These are phyloP conservation scores for Alsophila aescularia DNA, from an alignment of 2,888 invertebrate genomes.

Conservation along the genomic window DNA sequence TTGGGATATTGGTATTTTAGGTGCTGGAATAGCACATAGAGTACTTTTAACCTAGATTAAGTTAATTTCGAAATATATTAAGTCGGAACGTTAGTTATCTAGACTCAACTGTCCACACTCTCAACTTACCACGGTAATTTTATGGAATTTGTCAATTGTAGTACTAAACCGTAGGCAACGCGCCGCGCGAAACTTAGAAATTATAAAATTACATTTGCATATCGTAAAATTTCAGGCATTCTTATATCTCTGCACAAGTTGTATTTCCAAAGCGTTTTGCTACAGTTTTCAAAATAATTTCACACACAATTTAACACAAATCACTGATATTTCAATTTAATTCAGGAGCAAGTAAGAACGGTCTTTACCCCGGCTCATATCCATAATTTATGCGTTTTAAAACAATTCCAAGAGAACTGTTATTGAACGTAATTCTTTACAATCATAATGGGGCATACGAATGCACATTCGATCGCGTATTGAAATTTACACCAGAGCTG, in stretches of 20 bases:
- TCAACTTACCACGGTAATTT: no score
- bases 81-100: no score
- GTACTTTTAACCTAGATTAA: no score
- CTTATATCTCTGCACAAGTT: background rate
- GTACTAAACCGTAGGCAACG: no score
- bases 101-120: no score
- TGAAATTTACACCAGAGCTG: constrained; percentile 77
- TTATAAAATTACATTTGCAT: no score
- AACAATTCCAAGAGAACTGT: constrained; percentile 58
- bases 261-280: constrained; percentile 34
- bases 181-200: no score
- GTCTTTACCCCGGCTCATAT: constrained; percentile 61
- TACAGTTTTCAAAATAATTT: constrained; percentile 55
- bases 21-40: no score
- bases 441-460: constrained; percentile 58
- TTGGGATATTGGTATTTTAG: no score
- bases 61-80: no score
- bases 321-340: constrained; percentile 58
- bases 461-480: constrained; percentile 71
- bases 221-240: no score
- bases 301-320: constrained; percentile 69
- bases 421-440: constrained; percentile 59
- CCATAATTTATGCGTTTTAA: constrained; percentile 67
- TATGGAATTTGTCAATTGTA: no score
- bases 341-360: constrained; percentile 56